Evolutionary conservation across 2,888 invertebrate species (phyloP).

Genomic region (Steinernema hermaphroditum): DNA sequence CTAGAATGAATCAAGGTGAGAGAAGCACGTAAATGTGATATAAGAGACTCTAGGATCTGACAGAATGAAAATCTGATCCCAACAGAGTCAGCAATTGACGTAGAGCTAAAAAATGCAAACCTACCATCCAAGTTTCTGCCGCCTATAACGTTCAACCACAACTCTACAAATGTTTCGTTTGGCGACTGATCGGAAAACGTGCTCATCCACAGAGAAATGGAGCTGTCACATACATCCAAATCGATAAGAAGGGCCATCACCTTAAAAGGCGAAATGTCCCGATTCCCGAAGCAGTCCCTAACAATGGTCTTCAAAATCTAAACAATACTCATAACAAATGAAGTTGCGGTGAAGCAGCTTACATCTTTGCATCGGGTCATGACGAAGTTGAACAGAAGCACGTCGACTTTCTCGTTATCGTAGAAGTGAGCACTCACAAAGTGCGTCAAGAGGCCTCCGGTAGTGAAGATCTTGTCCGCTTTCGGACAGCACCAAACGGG

Average conservation of each 20-base stretch:
- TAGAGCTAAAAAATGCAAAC: too few relatives aligned
- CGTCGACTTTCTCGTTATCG: conserved; percentile 13
- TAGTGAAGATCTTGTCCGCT: conserved; percentile 26
- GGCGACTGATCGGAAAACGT: too few relatives aligned
- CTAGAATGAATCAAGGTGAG: background rate
- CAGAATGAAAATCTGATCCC: too few relatives aligned
- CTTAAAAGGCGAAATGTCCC: conserved; percentile 1
- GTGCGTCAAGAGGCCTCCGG: background rate
- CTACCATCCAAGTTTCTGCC: conserved; percentile 20
- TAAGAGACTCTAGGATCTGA: too few relatives aligned
- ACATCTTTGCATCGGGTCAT: conserved; percentile 20
- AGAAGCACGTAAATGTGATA: too few relatives aligned
- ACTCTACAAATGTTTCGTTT: conserved; percentile 21
- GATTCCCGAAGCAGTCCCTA: background rate
- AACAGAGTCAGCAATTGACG: too few relatives aligned
- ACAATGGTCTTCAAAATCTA: conserved; percentile 8
- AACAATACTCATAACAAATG: background rate
- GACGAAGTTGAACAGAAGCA: background rate
- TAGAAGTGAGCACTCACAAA: conserved; percentile 16
- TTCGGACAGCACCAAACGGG: conserved; percentile 19
- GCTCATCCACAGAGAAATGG: background rate
- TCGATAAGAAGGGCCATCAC: conserved; percentile 20
- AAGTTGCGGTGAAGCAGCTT: background rate
- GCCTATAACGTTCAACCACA: background rate
- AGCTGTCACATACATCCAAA: background rate